phyloP scores from a whole-genome alignment of 2,797 vertebrate genomes.

The Lutjanus campechanus region DNA sequence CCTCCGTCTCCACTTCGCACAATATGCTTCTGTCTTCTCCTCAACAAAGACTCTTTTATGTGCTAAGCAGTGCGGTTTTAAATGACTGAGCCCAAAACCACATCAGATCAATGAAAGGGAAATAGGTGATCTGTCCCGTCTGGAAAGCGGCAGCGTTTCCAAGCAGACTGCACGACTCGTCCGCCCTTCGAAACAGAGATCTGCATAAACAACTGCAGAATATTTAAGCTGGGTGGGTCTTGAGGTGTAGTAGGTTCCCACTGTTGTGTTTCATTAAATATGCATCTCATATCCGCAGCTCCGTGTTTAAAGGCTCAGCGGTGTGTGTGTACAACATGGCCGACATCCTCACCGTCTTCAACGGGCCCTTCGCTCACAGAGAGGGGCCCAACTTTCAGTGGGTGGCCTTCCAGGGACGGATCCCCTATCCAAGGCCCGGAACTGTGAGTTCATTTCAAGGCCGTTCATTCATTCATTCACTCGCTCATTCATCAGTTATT shows the following conservation, averaged over 20 bases:
- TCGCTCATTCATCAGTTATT: not conserved
- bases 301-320: constrained; percentile 97
- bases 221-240: constrained; percentile 38
- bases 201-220: constrained; percentile 34
- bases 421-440: constrained; percentile 96
- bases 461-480: not conserved
- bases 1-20: constrained; percentile 33
- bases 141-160: constrained; percentile 19
- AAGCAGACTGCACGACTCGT: constrained; percentile 41
- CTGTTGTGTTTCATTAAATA: constrained; percentile 28
- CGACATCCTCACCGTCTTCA: constrained; percentile 97
- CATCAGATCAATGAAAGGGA: constrained; percentile 47
- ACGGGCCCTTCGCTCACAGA: constrained; percentile 97
- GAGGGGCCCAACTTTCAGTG: constrained; percentile 97
- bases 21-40: constrained; percentile 40
- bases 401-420: constrained; percentile 96
- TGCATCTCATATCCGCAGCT: constrained; percentile 84
- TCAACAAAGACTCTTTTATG: constrained; percentile 66
- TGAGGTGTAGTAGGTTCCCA: not conserved
- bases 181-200: constrained; percentile 27
- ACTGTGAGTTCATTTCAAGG: constrained; percentile 89
- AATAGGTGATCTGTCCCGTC: constrained; percentile 41
- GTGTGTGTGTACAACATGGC: constrained; percentile 98
- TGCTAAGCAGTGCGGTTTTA: constrained; percentile 54
- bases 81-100: constrained; percentile 62